Base-by-base conservation (phyloP, 2,888 invertebrate species). In the Parasteatoda lunata region DNA sequence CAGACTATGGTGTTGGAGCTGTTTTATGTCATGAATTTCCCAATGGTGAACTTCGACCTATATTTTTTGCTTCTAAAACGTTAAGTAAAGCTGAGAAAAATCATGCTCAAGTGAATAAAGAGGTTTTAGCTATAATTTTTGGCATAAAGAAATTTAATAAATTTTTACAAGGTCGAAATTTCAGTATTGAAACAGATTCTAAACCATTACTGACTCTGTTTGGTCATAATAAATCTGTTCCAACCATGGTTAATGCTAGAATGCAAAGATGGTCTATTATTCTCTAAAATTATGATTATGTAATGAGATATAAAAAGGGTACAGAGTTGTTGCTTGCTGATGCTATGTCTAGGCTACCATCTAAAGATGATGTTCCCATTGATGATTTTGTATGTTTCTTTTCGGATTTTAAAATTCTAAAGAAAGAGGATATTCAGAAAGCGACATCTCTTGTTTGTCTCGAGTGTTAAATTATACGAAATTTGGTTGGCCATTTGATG, bases 151-250 rank as follows among this genome's bases (percentile, higher is more conserved):
- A 30, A 30, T n/a, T n/a, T n/a, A n/a, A n/a, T n/a, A n/a, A n/a
- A n/a, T 30, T 30, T 30, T 30, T 30, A 30, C 30, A 30, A 30
- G 30, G 30, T 30, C 30, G 30, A 30, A 30, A 30, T 30, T 30
- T 30, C 30, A 30, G 1, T 30, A 30, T 30, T 2, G 30, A 30
- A 30, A 30, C 30, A 30, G 30, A 30, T 30, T 30, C 59, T 59
- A n/a, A 59, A n/a, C 9, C 59, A 15, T 66, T n/a, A 3, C 30
- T 15, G 30, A n/a, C n/a, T n/a, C 30, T 15, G 15, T 66, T n/a
- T 13, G 66, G 66, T n/a, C 66, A 66, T 66, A 30, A 13, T 30
- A 66, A 66, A n/a, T 30, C 66, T 66, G 66, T 66, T 66, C 66
- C 66, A 13, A n/a, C 3, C n/a, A 66, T 6, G 66, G 66, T 30